phyloP scores from a whole-genome alignment of 1,140 invertebrate species.

The Cryptotermes secundus region DNA sequence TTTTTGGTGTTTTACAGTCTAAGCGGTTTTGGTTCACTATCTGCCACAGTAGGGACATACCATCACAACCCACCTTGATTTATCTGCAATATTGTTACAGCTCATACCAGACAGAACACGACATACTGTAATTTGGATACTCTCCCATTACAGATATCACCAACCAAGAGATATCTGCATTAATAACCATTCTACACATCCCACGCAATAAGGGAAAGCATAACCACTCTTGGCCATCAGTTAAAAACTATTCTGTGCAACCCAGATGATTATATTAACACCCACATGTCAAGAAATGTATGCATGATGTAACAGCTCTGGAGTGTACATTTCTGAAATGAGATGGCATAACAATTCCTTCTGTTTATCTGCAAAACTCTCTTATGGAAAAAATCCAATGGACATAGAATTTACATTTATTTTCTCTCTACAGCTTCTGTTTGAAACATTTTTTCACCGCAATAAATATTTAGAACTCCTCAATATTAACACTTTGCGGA shows the following conservation, averaged over 20 bases:
- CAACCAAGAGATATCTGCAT: neutral
- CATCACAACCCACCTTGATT: neutral
- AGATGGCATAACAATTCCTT: no score
- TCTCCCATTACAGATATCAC: neutral
- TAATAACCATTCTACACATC: neutral
- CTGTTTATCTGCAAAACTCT: no score
- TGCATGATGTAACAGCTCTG: no score
- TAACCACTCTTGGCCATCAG: neutral
- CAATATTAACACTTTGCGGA: no score
- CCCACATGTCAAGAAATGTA: no score
- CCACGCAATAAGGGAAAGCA: no score
- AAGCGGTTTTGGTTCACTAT: neutral
- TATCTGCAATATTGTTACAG: neutral
- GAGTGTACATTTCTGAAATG: no score
- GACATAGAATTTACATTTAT: no score
- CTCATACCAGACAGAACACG: neutral
- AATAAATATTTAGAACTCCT: no score
- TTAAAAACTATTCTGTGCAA: neutral
- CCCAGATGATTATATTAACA: neutral
- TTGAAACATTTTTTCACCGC: no score
- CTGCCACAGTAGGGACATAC: neutral
- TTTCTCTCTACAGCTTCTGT: no score
- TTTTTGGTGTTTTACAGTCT: conserved; percentile 19
- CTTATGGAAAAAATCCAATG: no score
- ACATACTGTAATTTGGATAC: neutral